Conservation (phyloP, 92 coral and sea anemone species). For the Parazoanthus swiftii region DNA sequence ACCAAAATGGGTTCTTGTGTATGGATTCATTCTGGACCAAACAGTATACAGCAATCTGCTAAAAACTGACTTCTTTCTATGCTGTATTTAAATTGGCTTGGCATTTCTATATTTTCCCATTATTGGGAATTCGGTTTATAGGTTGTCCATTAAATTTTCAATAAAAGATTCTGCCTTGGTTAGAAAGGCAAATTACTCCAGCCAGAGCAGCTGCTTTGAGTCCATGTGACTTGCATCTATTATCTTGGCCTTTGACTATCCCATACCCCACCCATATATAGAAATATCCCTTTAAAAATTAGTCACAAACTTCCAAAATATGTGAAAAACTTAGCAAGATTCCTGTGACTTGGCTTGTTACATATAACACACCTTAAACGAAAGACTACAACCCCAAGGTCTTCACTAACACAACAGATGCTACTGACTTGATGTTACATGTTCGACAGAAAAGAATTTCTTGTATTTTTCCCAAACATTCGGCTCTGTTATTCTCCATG, state of each 20-base stretch:
- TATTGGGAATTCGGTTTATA: slow-evolving; percentile 32
- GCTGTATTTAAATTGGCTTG: slow-evolving; percentile 33
- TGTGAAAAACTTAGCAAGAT: slow-evolving; percentile 43
- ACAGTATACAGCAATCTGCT: slow-evolving; percentile 9
- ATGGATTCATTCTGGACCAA: slow-evolving; percentile 40
- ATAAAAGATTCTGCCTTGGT: slow-evolving; percentile 40
- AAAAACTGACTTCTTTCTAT: neutral
- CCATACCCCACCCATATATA: slow-evolving; percentile 46
- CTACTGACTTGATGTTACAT: slow-evolving; percentile 5
- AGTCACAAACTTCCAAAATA: slow-evolving; percentile 35
- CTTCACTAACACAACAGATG: slow-evolving; percentile 19
- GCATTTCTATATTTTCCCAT: slow-evolving; percentile 41
- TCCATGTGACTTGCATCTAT: slow-evolving; percentile 47
- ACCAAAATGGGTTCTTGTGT: slow-evolving; percentile 41
- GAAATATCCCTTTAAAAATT: slow-evolving; percentile 34
- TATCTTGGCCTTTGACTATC: slow-evolving; percentile 20
- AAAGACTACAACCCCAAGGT: neutral
- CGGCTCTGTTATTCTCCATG: neutral
- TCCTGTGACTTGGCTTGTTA: slow-evolving; percentile 30
- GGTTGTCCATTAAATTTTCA: slow-evolving; percentile 41
- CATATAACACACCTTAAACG: slow-evolving; percentile 4
- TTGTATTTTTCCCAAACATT: slow-evolving; percentile 37
- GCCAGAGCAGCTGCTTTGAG: slow-evolving; percentile 35
- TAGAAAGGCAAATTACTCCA: slow-evolving; percentile 40
- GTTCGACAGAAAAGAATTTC: neutral